Conservation (phyloP, 1,140 invertebrate genomes). For the Platyscapa corneri region DNA sequence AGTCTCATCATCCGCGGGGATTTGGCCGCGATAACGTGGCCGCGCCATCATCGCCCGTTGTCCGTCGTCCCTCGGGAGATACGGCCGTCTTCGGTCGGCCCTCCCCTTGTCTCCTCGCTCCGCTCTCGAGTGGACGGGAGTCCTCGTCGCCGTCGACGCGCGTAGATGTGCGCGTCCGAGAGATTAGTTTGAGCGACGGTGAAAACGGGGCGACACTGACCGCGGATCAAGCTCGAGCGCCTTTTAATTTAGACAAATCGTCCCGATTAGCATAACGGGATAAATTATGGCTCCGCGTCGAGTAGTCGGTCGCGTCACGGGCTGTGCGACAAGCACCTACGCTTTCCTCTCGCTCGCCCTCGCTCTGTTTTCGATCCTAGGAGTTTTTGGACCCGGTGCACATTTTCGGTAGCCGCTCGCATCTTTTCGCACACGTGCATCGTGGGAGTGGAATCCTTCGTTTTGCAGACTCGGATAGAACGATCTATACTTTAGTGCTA, state of each 20-base stretch:
- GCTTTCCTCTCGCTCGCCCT: background rate
- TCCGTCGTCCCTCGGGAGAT: slow-evolving; percentile 59
- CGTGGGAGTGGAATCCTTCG: background rate
- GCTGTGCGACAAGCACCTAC: slow-evolving; percentile 56
- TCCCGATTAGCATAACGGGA: slow-evolving; percentile 75
- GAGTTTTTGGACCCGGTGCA: too few species aligned
- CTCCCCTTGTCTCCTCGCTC: background rate
- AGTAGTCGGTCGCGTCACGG: slow-evolving; percentile 36
- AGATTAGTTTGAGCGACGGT: slow-evolving; percentile 34
- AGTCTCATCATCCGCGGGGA: slow-evolving; percentile 74
- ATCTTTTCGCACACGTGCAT: background rate
- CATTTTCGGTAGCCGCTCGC: background rate
- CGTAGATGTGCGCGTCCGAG: slow-evolving; percentile 19
- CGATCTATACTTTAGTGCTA: background rate
- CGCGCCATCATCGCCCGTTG: slow-evolving; percentile 48
- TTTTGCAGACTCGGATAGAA: background rate
- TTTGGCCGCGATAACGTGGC: slow-evolving; percentile 70
- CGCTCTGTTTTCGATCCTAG: background rate
- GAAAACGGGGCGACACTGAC: slow-evolving; percentile 59
- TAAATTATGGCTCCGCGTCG: slow-evolving; percentile 68
- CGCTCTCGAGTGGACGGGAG: background rate
- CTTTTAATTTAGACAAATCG: slow-evolving; percentile 77
- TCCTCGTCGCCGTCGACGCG: background rate
- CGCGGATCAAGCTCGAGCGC: slow-evolving; percentile 68
- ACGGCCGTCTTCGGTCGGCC: slow-evolving; percentile 16